Base-by-base conservation (phyloP, 1,140 invertebrate genomes). In the Euwallacea fornicatus region DNA sequence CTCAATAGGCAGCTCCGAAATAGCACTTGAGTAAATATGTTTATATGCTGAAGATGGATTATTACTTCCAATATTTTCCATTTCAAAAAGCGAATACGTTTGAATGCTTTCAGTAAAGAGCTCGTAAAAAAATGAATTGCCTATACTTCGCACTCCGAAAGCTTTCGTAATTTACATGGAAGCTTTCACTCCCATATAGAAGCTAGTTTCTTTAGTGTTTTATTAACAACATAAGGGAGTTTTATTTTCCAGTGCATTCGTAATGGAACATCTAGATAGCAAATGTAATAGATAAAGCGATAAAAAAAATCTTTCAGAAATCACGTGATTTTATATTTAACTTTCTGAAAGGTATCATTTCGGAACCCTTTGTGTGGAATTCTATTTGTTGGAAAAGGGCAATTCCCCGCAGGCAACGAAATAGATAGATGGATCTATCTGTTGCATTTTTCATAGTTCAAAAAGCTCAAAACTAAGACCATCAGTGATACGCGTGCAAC, bases 381-480 rank as follows among this genome's bases (percentile, higher is more conserved):
- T 56, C 50, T 70, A 70, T 70, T 70, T 70, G 63, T 70, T 63
- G 68, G 59, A 62, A 63, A 62, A 62, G 41, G 59, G 21, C 68
- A 70, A 63, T 63, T 70, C 61, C 68, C 61, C 60, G 44, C 41
- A 13, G 59, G 59, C 59, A 46, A 62, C 59, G 53, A 42, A 60
- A 68, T 60, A 33, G 66, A 68, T 60, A 21, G 66, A 69, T 69
- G 61, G 59, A 69, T 69, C 70, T 61, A 69, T 72, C 69, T 68
- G 70, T 72, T 74, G 69, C 73, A 74, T 71, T 74, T 74, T 74
- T 74, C 69, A 74, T 72, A 72, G 73, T 67, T 66, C 69, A 71
- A 63, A 74, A 74, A 74, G 73, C 73, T 69, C 70, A 74, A 74
- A 72, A 69, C 68, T 69, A 69, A 69, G 63, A 69, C 68, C 68